A percentile compares a stretch with the other conserved stretches of the same genome.
These are phyloP conservation scores for Protonibea diacanthus DNA, from an alignment of 2,797 vertebrate species.

Conservation along the genomic window DNA sequence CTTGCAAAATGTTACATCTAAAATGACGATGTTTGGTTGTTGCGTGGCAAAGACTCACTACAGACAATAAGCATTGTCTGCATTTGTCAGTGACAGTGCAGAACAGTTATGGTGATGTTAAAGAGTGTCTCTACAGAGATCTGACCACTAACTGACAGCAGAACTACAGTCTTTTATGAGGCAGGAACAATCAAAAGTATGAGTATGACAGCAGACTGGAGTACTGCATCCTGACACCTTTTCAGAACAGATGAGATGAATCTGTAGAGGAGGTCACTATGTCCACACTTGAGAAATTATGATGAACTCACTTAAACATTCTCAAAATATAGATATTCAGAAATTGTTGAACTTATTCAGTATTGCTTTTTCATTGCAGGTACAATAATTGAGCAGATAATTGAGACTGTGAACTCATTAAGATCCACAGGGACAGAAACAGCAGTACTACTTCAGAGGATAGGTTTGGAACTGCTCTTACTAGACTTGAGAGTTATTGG, in stretches of 20 bases:
- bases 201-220: not conserved
- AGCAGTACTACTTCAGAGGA: not conserved
- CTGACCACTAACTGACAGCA: not conserved
- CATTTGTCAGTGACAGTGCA: slow-evolving; percentile 6
- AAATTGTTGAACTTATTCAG: not conserved
- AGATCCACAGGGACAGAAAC: not conserved
- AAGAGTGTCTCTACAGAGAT: not conserved
- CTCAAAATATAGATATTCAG: not conserved
- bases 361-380: slow-evolving; percentile 2
- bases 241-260: not conserved
- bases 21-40: not conserved
- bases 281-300: not conserved
- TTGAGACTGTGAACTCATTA: not conserved
- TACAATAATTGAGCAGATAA: not conserved
- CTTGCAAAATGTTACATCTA: not conserved
- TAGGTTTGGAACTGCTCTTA: not conserved
- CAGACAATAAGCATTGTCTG: not conserved
- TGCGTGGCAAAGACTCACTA: not conserved
- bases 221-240: not conserved
- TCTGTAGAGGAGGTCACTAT: not conserved
- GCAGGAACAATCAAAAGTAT: not conserved
- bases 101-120: not conserved
- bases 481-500: not conserved
- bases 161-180: not conserved
- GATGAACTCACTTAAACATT: not conserved